These are phyloP conservation scores for Virgularia gustaviana DNA, from an alignment of 92 coral and sea anemone species.

Conservation along the genomic window DNA sequence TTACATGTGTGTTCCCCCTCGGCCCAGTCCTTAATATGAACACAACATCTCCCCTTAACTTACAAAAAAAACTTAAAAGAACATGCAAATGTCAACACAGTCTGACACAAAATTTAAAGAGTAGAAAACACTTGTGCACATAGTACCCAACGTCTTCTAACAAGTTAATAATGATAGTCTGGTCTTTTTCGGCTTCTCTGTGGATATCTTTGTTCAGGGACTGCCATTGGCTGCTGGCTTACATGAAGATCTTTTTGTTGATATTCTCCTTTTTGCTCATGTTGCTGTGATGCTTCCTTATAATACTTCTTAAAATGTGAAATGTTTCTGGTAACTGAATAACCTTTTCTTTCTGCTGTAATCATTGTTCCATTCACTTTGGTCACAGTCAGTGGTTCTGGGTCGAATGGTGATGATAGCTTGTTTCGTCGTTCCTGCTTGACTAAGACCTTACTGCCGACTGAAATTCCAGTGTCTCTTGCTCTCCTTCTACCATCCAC, in stretches of 20 bases:
- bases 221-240: background rate
- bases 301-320: conserved; percentile 29
- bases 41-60: too few species aligned
- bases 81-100: too few species aligned
- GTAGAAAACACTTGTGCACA: too few species aligned
- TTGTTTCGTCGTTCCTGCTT: conserved; percentile 36
- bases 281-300: background rate
- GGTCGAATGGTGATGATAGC: conserved; percentile 20
- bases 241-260: background rate
- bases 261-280: background rate
- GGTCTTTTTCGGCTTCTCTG: background rate
- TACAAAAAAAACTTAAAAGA: too few species aligned
- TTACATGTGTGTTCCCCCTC: too few species aligned
- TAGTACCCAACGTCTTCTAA: too few species aligned
- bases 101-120: too few species aligned
- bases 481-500: conserved; percentile 18
- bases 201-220: background rate
- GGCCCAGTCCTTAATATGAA: too few species aligned
- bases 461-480: conserved; percentile 2
- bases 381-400: conserved; percentile 32
- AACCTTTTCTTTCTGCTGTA: conserved; percentile 12
- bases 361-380: conserved; percentile 31
- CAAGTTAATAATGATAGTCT: too few species aligned
- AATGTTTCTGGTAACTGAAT: conserved; percentile 28
- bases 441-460: conserved; percentile 22